Percentiles rank a stretch among this genome's conserved stretches.
phyloP scores from a whole-genome alignment of 2,797 vertebrate species.

The Naso thynnoides region DNA sequence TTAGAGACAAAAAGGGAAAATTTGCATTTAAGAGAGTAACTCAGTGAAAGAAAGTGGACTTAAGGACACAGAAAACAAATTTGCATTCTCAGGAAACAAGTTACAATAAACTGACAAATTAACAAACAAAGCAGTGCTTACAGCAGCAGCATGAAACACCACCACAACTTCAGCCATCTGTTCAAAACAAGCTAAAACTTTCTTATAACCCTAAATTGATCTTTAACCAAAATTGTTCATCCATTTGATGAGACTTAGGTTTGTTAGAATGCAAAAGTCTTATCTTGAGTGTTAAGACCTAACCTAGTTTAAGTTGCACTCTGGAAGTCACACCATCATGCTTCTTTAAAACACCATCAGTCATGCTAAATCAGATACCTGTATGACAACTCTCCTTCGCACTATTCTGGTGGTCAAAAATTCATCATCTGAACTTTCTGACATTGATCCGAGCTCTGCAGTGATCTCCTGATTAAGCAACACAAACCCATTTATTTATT shows the following conservation, averaged over 20 bases:
- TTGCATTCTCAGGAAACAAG: constrained; percentile 45
- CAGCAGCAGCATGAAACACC: constrained; percentile 36
- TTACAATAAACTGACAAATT: constrained; percentile 36
- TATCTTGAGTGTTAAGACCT: constrained; percentile 22
- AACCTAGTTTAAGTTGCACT: constrained; percentile 34
- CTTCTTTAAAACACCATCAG: constrained; percentile 34
- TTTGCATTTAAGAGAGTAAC: constrained; percentile 6
- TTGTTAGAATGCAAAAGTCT: constrained; percentile 33
- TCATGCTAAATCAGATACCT: constrained; percentile 86
- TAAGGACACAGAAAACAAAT: constrained; percentile 46
- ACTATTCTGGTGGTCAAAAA: constrained; percentile 93
- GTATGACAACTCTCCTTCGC: constrained; percentile 92
- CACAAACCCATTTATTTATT: constrained; percentile 80
- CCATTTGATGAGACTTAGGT: background rate
- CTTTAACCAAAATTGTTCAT: constrained; percentile 11
- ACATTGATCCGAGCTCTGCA: constrained; percentile 88
- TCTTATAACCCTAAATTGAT: constrained; percentile 11
- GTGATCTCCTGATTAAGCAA: constrained; percentile 89
- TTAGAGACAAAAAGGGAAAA: constrained; percentile 30
- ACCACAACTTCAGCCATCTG: constrained; percentile 46
- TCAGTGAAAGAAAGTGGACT: constrained; percentile 26
- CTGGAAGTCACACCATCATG: constrained; percentile 42
- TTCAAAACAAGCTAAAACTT: constrained; percentile 41
- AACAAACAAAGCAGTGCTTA: constrained; percentile 50
- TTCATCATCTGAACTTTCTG: constrained; percentile 92